phyloP scores from a whole-genome alignment of 2,888 invertebrate genomes.

The Drosophila affinis region DNA sequence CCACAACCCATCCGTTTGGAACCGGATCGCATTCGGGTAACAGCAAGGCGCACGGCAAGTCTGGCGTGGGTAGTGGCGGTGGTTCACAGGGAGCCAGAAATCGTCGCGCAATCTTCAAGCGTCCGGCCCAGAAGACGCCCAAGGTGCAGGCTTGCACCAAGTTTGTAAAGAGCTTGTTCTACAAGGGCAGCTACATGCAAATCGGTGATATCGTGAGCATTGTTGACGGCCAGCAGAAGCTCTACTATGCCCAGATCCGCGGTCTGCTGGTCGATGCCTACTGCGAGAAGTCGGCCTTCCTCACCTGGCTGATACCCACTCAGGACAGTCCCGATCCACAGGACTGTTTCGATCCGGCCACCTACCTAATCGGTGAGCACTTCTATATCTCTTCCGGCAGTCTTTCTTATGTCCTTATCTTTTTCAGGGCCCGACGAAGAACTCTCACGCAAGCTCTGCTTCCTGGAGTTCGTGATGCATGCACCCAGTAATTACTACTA shows the following conservation, averaged over 20 bases:
- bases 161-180: conserved; percentile 90
- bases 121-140: conserved; percentile 91
- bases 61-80: conserved; percentile 24
- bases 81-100: conserved; percentile 84
- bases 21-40: conserved; percentile 24
- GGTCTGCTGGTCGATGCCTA: conserved; percentile 96
- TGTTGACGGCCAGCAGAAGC: conserved; percentile 89
- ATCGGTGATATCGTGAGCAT: conserved; percentile 95
- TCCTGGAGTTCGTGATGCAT: conserved; percentile 96
- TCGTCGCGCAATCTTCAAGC: conserved; percentile 90
- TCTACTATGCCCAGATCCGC: conserved; percentile 95
- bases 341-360: conserved; percentile 92
- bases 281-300: conserved; percentile 95
- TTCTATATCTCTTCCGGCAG: neutral
- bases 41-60: conserved; percentile 37
- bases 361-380: conserved; percentile 91
- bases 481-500: conserved; percentile 96
- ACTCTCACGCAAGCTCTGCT: conserved; percentile 91
- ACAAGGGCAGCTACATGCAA: conserved; percentile 92
- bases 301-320: conserved; percentile 96
- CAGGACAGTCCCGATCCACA: conserved; percentile 90
- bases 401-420: neutral
- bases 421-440: conserved; percentile 93
- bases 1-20: conserved; percentile 14
- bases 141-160: conserved; percentile 91